Evolutionary conservation across 2,888 invertebrate species (phyloP).

Genomic region (Tenthredo distinguenda): DNA sequence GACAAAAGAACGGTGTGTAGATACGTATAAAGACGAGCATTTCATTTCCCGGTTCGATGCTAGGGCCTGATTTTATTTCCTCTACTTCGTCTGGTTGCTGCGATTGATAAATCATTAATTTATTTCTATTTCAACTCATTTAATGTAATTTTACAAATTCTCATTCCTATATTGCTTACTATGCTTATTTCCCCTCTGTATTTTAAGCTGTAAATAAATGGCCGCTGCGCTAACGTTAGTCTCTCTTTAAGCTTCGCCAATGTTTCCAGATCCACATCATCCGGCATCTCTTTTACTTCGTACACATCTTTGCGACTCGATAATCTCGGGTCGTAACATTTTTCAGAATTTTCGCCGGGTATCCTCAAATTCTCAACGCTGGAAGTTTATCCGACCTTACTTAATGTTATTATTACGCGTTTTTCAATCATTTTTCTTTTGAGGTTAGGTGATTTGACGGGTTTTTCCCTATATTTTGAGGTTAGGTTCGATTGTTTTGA

Average conservation of each 20-base stretch:
- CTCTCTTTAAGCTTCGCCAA: conserved; percentile 62
- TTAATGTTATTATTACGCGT: neutral
- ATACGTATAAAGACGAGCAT: conserved; percentile 78
- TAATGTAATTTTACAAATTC: neutral
- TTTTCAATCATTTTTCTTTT: no score
- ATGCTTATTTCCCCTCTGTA: conserved; percentile 69
- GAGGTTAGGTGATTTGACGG: no score
- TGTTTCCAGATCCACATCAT: conserved; percentile 66
- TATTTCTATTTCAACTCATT: neutral
- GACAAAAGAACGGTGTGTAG: conserved; percentile 78
- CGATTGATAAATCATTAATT: conserved; percentile 44
- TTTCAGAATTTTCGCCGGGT: conserved; percentile 65
- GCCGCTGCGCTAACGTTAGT: conserved; percentile 59
- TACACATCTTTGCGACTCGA: conserved; percentile 58
- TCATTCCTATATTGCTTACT: conserved; percentile 60
- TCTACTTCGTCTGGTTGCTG: conserved; percentile 62
- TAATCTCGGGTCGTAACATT: conserved; percentile 46
- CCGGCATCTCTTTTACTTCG: conserved; percentile 61
- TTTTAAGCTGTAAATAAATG: conserved; percentile 58
- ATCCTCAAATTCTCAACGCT: conserved; percentile 70
- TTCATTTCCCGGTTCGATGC: conserved; percentile 73
- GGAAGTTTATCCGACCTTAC: conserved; percentile 45
- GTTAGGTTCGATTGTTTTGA: neutral
- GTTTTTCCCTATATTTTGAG: neutral
- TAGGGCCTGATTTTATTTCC: neutral